A percentile compares a stretch with the other conserved stretches of the same genome.
Conservation (phyloP, 2,113 vertebrate genomes). For the Plecturocebus donacophilus region DNA sequence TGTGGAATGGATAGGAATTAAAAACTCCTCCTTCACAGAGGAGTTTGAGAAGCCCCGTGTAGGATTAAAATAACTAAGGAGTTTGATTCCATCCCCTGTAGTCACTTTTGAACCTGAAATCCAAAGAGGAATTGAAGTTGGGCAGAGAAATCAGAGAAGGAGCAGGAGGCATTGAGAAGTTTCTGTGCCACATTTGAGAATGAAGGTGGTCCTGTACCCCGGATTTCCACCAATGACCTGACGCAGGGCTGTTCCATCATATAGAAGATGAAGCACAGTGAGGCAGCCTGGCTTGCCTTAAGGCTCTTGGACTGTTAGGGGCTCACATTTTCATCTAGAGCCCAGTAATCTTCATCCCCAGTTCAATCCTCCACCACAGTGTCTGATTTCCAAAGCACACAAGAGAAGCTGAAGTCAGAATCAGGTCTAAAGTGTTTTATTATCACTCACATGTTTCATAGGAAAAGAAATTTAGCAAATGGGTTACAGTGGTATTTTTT, state of each 20-base stretch:
- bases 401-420: not conserved
- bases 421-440: not conserved
- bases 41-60: not conserved
- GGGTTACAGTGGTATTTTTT: not conserved
- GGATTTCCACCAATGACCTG: not conserved
- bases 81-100: not conserved
- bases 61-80: not conserved
- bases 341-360: too few species aligned
- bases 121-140: not conserved
- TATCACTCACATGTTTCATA: not conserved
- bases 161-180: not conserved
- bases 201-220: too few species aligned
- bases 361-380: not conserved
- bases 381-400: not conserved
- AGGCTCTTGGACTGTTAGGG: not conserved
- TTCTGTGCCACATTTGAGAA: not conserved
- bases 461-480: not conserved
- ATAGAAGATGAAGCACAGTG: not conserved
- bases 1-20: not conserved
- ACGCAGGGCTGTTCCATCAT: not conserved
- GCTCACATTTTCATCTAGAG: not conserved
- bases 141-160: not conserved
- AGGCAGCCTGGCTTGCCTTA: not conserved
- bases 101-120: not conserved
- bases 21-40: not conserved